These are phyloP conservation scores for Piezodorus guildinii DNA, from an alignment of 1,140 invertebrate species.

Conservation along the genomic window DNA sequence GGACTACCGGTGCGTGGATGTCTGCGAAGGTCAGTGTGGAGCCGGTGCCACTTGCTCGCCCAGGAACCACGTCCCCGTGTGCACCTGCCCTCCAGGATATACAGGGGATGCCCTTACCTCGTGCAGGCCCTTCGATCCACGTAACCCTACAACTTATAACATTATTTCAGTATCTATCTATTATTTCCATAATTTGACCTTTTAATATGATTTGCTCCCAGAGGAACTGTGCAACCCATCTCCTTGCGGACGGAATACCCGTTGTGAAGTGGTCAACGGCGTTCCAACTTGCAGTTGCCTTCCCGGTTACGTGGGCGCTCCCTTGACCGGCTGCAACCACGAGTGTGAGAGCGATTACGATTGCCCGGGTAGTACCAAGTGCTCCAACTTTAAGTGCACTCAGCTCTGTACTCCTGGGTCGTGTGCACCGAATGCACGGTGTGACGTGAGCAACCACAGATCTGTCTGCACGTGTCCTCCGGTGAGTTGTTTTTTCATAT, in stretches of 20 bases:
- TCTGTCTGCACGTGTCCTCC: conserved; percentile 70
- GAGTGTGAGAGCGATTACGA: conserved; percentile 67
- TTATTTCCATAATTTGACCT: not conserved
- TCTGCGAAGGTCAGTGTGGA: conserved; percentile 37
- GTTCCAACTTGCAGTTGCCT: conserved; percentile 60
- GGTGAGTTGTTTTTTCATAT: conserved; percentile 38
- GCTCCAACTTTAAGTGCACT: conserved; percentile 62
- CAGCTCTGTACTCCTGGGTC: conserved; percentile 55
- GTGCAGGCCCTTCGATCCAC: conserved; percentile 49
- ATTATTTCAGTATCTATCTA: not conserved
- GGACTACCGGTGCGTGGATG: conserved; percentile 38
- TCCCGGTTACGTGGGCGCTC: conserved; percentile 57
- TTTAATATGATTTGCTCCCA: not conserved
- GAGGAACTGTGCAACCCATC: conserved; percentile 34
- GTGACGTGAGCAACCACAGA: conserved; percentile 61
- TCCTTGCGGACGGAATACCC: conserved; percentile 41
- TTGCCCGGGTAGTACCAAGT: conserved; percentile 55
- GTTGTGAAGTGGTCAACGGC: conserved; percentile 38
- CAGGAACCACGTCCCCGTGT: conserved; percentile 34
- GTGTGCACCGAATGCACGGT: conserved; percentile 68
- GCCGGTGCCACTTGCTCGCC: conserved; percentile 36
- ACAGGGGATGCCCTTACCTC: conserved; percentile 41
- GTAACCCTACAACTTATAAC: conserved; percentile 34
- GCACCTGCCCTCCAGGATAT: conserved; percentile 34
- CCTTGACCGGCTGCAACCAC: conserved; percentile 58